Conservation (phyloP, 1,140 invertebrate species). For the Drosophila nannoptera region DNA sequence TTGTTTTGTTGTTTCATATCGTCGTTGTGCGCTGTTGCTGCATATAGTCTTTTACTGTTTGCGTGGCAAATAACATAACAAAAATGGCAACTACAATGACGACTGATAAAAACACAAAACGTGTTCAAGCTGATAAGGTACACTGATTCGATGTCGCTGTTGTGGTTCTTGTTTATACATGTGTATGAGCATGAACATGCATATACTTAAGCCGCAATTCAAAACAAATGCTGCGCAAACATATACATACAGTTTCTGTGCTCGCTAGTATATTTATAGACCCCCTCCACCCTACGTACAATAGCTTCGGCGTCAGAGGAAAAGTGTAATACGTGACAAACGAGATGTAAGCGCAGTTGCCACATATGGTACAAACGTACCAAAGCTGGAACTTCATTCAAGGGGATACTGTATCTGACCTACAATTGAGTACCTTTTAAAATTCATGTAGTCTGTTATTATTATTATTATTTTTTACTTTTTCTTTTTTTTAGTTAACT, state of each 20-base stretch:
- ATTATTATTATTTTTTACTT: no score
- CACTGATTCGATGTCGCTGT: slow-evolving; percentile 6
- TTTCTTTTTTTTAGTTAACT: background rate
- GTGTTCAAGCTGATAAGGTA: slow-evolving; percentile 37
- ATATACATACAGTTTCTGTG: background rate
- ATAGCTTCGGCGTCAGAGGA: background rate
- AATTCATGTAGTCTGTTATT: no score
- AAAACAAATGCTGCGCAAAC: slow-evolving; percentile 7
- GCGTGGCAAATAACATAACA: slow-evolving; percentile 16
- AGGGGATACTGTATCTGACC: background rate
- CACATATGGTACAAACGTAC: slow-evolving; percentile 15
- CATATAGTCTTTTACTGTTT: slow-evolving; percentile 35
- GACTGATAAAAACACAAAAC: slow-evolving; percentile 34
- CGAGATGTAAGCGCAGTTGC: slow-evolving; percentile 37
- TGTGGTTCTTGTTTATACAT: background rate
- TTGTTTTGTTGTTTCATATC: background rate
- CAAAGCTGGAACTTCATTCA: background rate
- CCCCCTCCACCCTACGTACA: slow-evolving; percentile 14
- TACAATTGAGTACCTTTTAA: background rate
- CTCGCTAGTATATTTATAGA: slow-evolving; percentile 19
- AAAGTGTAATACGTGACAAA: slow-evolving; percentile 60
- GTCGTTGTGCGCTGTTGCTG: slow-evolving; percentile 3
- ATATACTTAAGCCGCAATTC: slow-evolving; percentile 16
- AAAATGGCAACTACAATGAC: slow-evolving; percentile 10
- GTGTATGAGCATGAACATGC: slow-evolving; percentile 1